These are phyloP conservation scores for Hirudinaria manillensis DNA, from an alignment of 2,888 invertebrate species.

Conservation along the genomic window DNA sequence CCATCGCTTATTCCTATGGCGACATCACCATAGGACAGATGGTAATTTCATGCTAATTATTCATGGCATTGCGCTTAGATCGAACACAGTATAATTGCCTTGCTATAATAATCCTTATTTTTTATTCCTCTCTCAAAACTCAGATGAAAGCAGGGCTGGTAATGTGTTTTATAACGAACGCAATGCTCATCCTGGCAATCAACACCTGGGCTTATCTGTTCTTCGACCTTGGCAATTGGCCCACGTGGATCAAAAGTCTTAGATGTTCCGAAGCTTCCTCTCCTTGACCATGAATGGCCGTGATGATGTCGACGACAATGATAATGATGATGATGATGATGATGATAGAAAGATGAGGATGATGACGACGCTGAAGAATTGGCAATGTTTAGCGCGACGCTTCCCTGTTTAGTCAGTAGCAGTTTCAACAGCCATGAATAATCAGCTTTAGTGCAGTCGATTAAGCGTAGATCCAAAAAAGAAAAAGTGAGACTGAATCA, in stretches of 20 bases:
- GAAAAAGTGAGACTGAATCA: neutral
- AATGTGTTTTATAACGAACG: conserved; percentile 43
- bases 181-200: conserved; percentile 42
- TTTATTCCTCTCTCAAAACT: neutral
- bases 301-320: conserved; percentile 4
- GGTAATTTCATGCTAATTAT: conserved; percentile 14
- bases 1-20: conserved; percentile 34
- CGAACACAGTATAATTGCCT: neutral
- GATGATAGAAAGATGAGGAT: neutral
- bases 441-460: neutral
- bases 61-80: neutral
- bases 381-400: neutral
- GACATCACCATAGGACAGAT: conserved; percentile 32
- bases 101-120: neutral
- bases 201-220: conserved; percentile 43
- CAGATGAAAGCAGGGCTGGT: conserved; percentile 44
- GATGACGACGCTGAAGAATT: neutral
- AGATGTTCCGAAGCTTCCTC: neutral
- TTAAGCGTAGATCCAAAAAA: neutral
- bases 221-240: conserved; percentile 42
- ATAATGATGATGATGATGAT: conserved; percentile 1
- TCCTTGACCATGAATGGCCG: conserved; percentile 4
- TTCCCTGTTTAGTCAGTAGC: too few relatives aligned
- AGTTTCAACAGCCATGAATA: too few relatives aligned
- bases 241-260: conserved; percentile 39